Conservation (phyloP, 2,888 invertebrate genomes). For the Cinara cedri region DNA sequence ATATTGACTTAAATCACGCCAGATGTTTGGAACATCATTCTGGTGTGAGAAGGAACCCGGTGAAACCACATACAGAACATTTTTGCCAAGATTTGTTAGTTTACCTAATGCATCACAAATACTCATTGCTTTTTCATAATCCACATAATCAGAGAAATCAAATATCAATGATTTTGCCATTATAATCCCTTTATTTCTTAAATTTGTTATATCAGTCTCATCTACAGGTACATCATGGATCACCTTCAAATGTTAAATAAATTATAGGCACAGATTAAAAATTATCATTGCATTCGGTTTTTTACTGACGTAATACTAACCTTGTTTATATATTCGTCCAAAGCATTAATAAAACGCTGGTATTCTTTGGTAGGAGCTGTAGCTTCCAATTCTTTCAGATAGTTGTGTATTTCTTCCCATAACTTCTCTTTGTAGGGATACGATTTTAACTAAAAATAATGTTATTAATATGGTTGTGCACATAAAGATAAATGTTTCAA, state of each 20-base stretch:
- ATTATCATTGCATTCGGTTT: not conserved
- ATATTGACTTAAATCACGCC: not conserved
- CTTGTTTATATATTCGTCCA: constrained; percentile 12
- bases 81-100: not conserved
- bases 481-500: too few relatives aligned
- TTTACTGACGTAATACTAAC: constrained; percentile 10
- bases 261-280: not conserved
- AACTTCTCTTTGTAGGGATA: constrained; percentile 45
- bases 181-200: constrained; percentile 26
- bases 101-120: constrained; percentile 65
- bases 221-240: not conserved
- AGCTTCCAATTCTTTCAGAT: not conserved
- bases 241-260: constrained; percentile 2
- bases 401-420: constrained; percentile 25
- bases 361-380: constrained; percentile 22
- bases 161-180: constrained; percentile 11
- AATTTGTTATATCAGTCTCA: not conserved
- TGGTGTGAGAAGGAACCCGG: not conserved
- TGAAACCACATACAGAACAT: constrained; percentile 17
- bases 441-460: constrained; percentile 22
- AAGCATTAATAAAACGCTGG: constrained; percentile 7
- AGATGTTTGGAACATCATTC: not conserved
- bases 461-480: not conserved
- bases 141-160: constrained; percentile 25
- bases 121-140: constrained; percentile 23